Evolutionary conservation across 2,797 vertebrate species (phyloP), one percentile per base, ranked within the genome.

Genomic region (Acanthopagrus latus): DNA sequence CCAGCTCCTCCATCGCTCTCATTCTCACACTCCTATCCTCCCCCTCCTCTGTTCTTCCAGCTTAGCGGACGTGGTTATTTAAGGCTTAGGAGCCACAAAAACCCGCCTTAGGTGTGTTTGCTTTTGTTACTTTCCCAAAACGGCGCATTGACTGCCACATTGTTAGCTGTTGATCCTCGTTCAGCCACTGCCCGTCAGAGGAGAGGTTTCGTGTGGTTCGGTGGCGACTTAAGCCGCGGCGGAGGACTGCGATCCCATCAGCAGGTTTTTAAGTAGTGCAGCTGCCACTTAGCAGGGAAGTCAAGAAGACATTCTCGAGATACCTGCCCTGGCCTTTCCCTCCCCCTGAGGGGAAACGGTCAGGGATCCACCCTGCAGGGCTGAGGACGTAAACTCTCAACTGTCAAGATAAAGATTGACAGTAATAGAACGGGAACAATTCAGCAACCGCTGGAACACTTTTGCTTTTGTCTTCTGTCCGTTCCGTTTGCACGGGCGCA

Each of bases 11-110:
- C 71, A 1, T 77, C 73, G 71, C 64, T 81, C 66, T 66, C 64
- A 25, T 67, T 71, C 81, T 67, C 47, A 16, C 27, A 65, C 73
- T 33, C 66, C 58, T 21, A 9, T 23, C 47, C 78, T 7, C 48
- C 64, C 38, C 41, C 67, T 29, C 16, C 67, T 82, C 84, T 74
- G 80, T 84, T 85, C 82, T 85, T 87, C 50, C 82, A 84, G 89
- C 88, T 92, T 87, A 88, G 76, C 23, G 38, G 84, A 88, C 67
- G 80, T 89, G 88, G 88, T 91, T 92, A 92, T 94, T 94, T 93
- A 86, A 91, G 89, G 91, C 91, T 93, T 92, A 93, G 88, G 76
- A 78, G 86, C 91, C 83, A 76, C 89, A 92, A 93, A 89, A 89
- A 82, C 86, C 86, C 44, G 85, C 89, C 90, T 88, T 81, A 89